Conservation (phyloP, 2,888 invertebrate species). For the Andrena bicolor region DNA sequence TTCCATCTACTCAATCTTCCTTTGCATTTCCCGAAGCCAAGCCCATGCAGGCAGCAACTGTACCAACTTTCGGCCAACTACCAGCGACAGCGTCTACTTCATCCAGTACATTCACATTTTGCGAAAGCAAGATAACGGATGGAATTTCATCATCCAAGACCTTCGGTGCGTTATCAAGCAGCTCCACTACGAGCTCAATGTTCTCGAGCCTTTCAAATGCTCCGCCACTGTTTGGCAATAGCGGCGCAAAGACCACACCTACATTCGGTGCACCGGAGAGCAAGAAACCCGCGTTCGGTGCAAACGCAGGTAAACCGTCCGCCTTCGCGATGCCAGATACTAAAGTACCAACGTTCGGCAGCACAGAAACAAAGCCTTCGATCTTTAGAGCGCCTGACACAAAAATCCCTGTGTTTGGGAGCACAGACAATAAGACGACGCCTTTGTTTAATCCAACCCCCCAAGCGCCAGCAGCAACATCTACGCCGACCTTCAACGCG, state of each 20-base stretch:
- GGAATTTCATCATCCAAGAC: slow-evolving; percentile 39
- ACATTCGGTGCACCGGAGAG: slow-evolving; percentile 71
- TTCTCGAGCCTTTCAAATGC: slow-evolving; percentile 59
- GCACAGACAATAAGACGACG: slow-evolving; percentile 60
- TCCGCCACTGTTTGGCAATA: slow-evolving; percentile 65
- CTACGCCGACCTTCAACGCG: slow-evolving; percentile 50
- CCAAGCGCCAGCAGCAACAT: slow-evolving; percentile 52
- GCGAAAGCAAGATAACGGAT: slow-evolving; percentile 57
- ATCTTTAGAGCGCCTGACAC: slow-evolving; percentile 63
- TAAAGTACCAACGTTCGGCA: slow-evolving; percentile 72
- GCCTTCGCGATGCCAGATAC: slow-evolving; percentile 68
- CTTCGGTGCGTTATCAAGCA: slow-evolving; percentile 37
- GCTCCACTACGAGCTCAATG: slow-evolving; percentile 41
- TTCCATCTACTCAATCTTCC: slow-evolving; percentile 69
- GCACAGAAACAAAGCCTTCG: slow-evolving; percentile 65
- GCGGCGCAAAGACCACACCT: slow-evolving; percentile 53
- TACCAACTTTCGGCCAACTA: slow-evolving; percentile 60
- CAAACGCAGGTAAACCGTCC: slow-evolving; percentile 63
- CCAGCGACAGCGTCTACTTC: slow-evolving; percentile 41
- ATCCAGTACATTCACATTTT: slow-evolving; percentile 64
- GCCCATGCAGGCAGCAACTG: slow-evolving; percentile 48
- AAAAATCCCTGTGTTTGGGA: slow-evolving; percentile 58
- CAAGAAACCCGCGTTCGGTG: slow-evolving; percentile 68
- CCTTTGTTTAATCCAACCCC: slow-evolving; percentile 68
- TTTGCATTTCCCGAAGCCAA: slow-evolving; percentile 65